These are phyloP conservation scores for Gallinago nigripennis DNA, from an alignment of 2,797 vertebrate genomes.

Conservation along the genomic window DNA sequence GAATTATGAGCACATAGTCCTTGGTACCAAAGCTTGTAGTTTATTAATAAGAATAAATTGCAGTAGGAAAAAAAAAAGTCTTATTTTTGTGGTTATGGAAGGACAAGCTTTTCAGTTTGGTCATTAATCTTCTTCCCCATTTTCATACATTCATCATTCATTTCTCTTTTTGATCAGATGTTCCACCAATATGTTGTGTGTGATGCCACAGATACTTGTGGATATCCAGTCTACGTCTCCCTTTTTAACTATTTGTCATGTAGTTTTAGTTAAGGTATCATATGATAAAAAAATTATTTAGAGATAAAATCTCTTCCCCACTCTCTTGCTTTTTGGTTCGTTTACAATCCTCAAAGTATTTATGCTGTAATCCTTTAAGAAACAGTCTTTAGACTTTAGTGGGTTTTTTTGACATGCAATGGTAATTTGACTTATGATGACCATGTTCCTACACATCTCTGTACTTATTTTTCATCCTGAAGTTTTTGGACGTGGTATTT, in stretches of 20 bases:
- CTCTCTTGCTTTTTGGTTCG: neutral
- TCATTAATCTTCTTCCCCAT: neutral
- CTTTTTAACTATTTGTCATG: neutral
- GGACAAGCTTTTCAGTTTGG: neutral
- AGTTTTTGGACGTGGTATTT: conserved; percentile 11
- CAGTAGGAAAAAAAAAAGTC: neutral
- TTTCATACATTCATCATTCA: neutral
- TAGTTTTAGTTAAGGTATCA: neutral
- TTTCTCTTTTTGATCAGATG: neutral
- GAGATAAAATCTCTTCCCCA: neutral
- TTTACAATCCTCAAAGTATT: neutral
- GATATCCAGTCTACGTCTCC: neutral
- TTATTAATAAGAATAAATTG: neutral
- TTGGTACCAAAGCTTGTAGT: neutral
- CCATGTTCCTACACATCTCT: neutral
- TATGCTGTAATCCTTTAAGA: neutral
- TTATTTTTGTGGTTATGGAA: neutral
- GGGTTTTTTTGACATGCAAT: neutral
- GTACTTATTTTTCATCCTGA: conserved; percentile 6
- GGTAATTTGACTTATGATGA: neutral
- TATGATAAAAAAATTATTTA: neutral
- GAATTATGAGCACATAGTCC: neutral
- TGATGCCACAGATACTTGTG: neutral
- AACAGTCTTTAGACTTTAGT: neutral
- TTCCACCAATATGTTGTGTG: neutral